Base-by-base conservation (phyloP, 2,888 invertebrate genomes). In the Microctonus aethiopoides region DNA sequence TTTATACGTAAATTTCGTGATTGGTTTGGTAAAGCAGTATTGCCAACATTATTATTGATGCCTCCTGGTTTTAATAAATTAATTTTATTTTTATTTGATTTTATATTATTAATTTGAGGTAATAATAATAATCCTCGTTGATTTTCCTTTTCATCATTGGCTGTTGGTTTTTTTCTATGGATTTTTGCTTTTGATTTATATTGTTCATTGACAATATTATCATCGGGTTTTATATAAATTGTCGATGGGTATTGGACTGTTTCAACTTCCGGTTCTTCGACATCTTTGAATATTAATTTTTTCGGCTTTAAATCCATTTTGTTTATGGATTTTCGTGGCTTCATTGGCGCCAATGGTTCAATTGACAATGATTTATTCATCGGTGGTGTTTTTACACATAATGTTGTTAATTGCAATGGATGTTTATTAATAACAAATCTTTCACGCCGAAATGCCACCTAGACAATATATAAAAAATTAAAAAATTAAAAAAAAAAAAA, bases 291-390 rank as follows among this genome's bases (percentile, higher is more conserved):
- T 4, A 71, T 70, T 34, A 82, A 76, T 66, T 76, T 81, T 67
- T 80, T 82, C 9, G 81, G 82, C 32, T 75, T 75, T 54, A 78
- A 67, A 20, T 76, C 74, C 3, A 59, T 65, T n/a, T 76, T 79
- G 6, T 72, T 72, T 0, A 72, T 41, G 1, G 46, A 65, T 54
- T 74, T 78, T 2, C 72, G 80, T n/a, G 65, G 59, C 62, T 82
- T 83, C 0, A 76, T 63, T 11, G 83, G 83, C 2, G 83, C 80
- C 6, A 70, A 65, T 29, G 76, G 75, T 13, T 71, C 63, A 9
- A 16, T 41, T 29, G 51, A 54, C 1, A 67, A 24, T 22, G 67
- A 39, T 65, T 72, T 68, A 2, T 36, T 20, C n/a, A 34, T 66
- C 22, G 60, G 66, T 54, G 71, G 64, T 22, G 67, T 67, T 60